A percentile compares a stretch with the other conserved stretches of the same genome.
These are phyloP conservation scores for Schizopygopsis pylzovi DNA, from an alignment of 2,797 vertebrate species.

Conservation along the genomic window DNA sequence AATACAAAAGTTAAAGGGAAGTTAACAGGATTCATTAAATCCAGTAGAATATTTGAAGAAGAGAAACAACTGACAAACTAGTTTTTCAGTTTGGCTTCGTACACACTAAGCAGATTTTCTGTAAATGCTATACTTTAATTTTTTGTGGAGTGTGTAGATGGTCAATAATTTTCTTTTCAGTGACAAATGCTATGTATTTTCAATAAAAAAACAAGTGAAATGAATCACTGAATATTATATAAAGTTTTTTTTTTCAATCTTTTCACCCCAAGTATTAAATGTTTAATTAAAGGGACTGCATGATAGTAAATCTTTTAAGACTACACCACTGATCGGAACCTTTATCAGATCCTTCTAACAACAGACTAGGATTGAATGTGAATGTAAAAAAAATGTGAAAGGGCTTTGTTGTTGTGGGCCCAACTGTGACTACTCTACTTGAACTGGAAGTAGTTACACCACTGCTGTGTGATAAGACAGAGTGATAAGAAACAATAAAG, in stretches of 20 bases:
- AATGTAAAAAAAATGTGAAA: not conserved
- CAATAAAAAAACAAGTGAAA: not conserved
- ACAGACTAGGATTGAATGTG: not conserved
- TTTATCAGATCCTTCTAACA: not conserved
- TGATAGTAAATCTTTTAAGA: not conserved
- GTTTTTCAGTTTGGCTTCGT: not conserved
- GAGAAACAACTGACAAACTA: not conserved
- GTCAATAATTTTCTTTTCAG: not conserved
- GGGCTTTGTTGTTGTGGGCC: not conserved
- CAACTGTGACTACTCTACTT: not conserved
- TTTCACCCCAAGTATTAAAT: not conserved
- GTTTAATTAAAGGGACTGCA: not conserved
- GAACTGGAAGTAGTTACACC: not conserved
- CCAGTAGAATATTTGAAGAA: not conserved
- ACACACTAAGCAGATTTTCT: not conserved
- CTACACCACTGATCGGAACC: not conserved
- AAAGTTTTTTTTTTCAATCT: not conserved
- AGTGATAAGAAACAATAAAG: conserved; percentile 23
- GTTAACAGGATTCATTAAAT: not conserved
- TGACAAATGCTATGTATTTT: not conserved
- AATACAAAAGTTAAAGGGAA: too few relatives aligned
- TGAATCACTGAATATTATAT: not conserved
- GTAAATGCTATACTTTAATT: not conserved
- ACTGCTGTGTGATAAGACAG: not conserved
- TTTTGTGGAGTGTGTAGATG: not conserved